Percentiles rank a stretch among this genome's conserved stretches.
Conservation (phyloP, 2,888 invertebrate species). For the Drosophila nigricruria region DNA sequence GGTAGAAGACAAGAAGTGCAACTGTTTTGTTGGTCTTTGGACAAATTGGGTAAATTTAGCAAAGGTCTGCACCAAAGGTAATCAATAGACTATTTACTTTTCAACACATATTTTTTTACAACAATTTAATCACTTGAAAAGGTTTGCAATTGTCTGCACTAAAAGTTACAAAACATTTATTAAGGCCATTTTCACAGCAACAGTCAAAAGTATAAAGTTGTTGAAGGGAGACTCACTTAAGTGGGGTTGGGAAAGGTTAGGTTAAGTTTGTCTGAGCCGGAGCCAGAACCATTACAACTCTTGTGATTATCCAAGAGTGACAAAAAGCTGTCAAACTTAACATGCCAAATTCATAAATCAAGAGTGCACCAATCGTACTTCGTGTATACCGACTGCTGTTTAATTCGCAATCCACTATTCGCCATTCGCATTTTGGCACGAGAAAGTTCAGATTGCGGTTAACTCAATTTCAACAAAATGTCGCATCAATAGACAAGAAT, state of each 20-base stretch:
- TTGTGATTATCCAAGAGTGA: background rate
- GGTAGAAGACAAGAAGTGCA: conserved; percentile 50
- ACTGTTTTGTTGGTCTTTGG: conserved; percentile 56
- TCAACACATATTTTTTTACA: conserved; percentile 31
- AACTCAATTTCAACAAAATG: conserved; percentile 67
- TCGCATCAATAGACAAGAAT: conserved; percentile 45
- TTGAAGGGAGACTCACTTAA: background rate
- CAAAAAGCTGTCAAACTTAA: conserved; percentile 4
- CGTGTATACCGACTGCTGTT: conserved; percentile 12
- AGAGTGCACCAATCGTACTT: conserved; percentile 4
- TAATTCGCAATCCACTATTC: conserved; percentile 27
- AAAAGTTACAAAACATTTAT: conserved; percentile 56
- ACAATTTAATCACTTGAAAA: conserved; percentile 71
- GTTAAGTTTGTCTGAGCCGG: background rate
- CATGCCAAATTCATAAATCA: conserved; percentile 2
- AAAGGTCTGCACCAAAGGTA: conserved; percentile 52
- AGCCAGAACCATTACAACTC: background rate
- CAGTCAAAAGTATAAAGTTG: conserved; percentile 50
- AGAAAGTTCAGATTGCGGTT: conserved; percentile 36
- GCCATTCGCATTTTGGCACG: conserved; percentile 32
- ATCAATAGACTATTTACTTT: conserved; percentile 62
- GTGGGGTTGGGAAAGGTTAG: background rate
- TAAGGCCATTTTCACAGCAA: conserved; percentile 32
- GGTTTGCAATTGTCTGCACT: conserved; percentile 12
- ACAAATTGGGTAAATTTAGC: conserved; percentile 55